phyloP scores from a whole-genome alignment of 2,113 vertebrate genomes.

The Rhabdomys dilectus region DNA sequence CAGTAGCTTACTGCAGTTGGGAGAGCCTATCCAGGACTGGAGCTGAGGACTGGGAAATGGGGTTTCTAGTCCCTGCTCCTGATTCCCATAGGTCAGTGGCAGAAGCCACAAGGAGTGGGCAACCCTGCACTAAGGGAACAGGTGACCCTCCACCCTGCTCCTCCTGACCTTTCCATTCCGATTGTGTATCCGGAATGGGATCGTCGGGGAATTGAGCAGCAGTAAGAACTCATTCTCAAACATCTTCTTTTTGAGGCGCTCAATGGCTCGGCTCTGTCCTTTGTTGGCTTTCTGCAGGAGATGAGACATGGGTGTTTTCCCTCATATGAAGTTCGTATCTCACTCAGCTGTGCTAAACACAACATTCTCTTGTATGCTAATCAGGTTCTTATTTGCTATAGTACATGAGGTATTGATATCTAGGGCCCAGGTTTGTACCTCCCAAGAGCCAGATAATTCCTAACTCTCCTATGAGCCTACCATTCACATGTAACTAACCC shows the following conservation, averaged over 20 bases:
- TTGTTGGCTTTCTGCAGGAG: conserved; percentile 93
- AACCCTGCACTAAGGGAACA: not conserved
- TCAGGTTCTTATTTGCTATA: not conserved
- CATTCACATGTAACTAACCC: not conserved
- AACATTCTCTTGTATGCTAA: not conserved
- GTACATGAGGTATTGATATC: not conserved
- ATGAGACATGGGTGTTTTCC: not conserved
- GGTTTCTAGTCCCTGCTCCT: not conserved
- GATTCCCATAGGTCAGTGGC: not conserved
- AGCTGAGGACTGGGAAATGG: not conserved
- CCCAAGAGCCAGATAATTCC: not conserved
- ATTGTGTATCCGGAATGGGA: conserved; percentile 98
- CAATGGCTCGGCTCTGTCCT: conserved; percentile 94
- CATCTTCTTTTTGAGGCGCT: conserved; percentile 99
- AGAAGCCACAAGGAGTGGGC: not conserved
- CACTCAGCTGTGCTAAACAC: not conserved
- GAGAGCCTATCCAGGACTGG: not conserved
- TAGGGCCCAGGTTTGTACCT: not conserved
- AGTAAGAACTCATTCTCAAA: conserved; percentile 98
- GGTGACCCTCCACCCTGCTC: not conserved
- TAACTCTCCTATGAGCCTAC: not conserved
- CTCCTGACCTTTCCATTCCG: conserved; percentile 96
- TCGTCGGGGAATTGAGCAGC: conserved; percentile 95
- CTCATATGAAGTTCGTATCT: not conserved
- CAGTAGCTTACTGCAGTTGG: not conserved